Base-by-base conservation (phyloP, 1,140 invertebrate genomes). In the Penaeus vannamei region DNA sequence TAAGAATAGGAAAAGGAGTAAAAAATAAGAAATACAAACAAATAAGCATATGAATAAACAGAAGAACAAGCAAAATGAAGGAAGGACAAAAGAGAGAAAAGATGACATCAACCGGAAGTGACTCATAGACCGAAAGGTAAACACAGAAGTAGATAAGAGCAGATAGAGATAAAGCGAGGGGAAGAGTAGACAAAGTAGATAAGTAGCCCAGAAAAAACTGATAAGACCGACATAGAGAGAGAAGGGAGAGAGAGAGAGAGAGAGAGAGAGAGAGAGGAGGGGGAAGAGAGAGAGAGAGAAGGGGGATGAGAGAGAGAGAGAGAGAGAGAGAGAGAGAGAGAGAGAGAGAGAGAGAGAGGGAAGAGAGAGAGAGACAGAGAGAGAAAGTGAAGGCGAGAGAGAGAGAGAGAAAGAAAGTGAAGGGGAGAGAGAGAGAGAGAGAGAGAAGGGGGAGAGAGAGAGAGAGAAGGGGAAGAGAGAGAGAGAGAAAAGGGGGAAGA, bases 221-320 rank as follows among this genome's bases (percentile, higher is more conserved):
- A 53, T 53, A 53, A 53, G 10, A 53, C 14, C 36, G 36, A 5
- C 36, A 36, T 20, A 42, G 26, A 20, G 10, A 64, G 60, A 23
- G 10, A 22, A 85, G 62, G n/a, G 26, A 17, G 61, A 85, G 32
- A n/a, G 46, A 42, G 64, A 36, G 62, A 26, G 36, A 72, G 32
- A 36, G 53, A 81, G 79, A 81, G 26, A 42, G 36, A 42, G 36
- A 81, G 53, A 42, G 36, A 42, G 26, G 19, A 17, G 19, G 23
- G 19, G 79, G 46, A 17, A 42, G 36, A 81, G 36, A 42, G 79
- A 81, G 79, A 81, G 36, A 19, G 36, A 42, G 79, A 81, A 36
- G 46, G 36, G 19, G 79, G 53, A 17, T 3, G 36, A 46, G 79
- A 46, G 79, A 19, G 36, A 81, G 79, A 81, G 26, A 42, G 36